A percentile compares a stretch with the other conserved stretches of the same genome.
phyloP scores from a whole-genome alignment of 2,888 invertebrate genomes.

The Psylliodes chrysocephalus region DNA sequence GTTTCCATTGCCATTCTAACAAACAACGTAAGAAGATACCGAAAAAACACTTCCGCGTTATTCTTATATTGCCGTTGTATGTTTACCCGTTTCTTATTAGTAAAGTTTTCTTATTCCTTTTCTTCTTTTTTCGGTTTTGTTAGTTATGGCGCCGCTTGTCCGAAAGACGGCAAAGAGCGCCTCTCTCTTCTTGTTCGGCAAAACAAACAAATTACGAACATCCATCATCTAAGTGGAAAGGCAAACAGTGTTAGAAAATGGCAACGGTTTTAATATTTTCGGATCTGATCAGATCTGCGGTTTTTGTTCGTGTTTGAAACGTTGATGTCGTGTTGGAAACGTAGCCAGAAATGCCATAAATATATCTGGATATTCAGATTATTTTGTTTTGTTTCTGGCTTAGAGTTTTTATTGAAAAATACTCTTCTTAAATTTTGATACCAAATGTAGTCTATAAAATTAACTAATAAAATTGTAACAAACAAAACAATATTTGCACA shows the following conservation, averaged over 20 bases:
- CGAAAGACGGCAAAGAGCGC: constrained; percentile 22
- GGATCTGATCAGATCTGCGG: not conserved
- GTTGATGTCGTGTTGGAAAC: not conserved
- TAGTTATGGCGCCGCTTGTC: constrained; percentile 26
- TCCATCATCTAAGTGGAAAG: constrained; percentile 38
- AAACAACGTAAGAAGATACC: constrained; percentile 2
- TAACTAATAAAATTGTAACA: too few species aligned
- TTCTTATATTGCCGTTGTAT: constrained; percentile 4
- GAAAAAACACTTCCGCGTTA: constrained; percentile 19
- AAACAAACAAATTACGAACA: constrained; percentile 31
- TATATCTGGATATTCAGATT: not conserved
- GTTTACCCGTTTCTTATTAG: constrained; percentile 28
- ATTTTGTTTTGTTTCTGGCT: too few species aligned
- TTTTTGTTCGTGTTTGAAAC: not conserved
- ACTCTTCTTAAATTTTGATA: too few species aligned
- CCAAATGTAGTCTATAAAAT: too few species aligned
- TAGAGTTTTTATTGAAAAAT: too few species aligned
- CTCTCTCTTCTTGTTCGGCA: constrained; percentile 15
- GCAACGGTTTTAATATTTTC: constrained; percentile 14
- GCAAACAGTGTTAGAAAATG: constrained; percentile 34
- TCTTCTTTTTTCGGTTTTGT: too few species aligned
- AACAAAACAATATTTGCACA: too few species aligned
- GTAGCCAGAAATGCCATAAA: not conserved
- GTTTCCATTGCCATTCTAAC: not conserved
- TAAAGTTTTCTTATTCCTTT: constrained; percentile 18